Percentiles rank a stretch among this genome's conserved stretches.
Evolutionary conservation across 2,888 invertebrate species (phyloP).

Genomic region (Lissonota sp.): DNA sequence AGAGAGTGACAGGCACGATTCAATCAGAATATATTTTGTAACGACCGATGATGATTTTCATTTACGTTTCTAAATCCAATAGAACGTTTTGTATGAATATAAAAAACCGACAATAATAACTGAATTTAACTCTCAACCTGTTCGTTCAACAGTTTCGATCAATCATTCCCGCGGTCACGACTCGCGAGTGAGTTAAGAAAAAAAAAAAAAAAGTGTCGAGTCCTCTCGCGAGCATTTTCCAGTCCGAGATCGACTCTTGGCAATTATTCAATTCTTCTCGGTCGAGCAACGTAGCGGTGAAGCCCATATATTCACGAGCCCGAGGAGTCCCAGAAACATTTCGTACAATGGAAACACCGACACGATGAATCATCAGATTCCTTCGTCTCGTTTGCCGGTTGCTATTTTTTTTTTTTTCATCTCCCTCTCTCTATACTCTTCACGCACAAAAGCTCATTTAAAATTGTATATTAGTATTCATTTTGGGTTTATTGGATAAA

Average conservation of each 20-base stretch:
- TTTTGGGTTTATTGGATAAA: background rate
- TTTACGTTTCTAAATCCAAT: background rate
- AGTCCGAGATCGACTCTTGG: slow-evolving; percentile 57
- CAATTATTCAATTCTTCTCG: slow-evolving; percentile 66
- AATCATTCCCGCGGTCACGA: slow-evolving; percentile 58
- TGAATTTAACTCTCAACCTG: slow-evolving; percentile 49
- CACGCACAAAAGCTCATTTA: slow-evolving; percentile 3
- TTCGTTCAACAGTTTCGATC: slow-evolving; percentile 49
- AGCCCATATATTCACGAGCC: slow-evolving; percentile 7
- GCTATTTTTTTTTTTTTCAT: slow-evolving; percentile 10
- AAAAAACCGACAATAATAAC: slow-evolving; percentile 55
- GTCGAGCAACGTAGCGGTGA: background rate
- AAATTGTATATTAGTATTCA: slow-evolving; percentile 3
- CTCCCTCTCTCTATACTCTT: background rate
- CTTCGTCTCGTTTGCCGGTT: slow-evolving; percentile 34
- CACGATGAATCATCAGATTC: slow-evolving; percentile 66
- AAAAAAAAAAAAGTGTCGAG: slow-evolving; percentile 42
- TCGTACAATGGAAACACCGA: slow-evolving; percentile 59
- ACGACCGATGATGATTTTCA: too few relatives aligned
- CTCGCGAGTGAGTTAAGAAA: slow-evolving; percentile 29
- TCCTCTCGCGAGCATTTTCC: slow-evolving; percentile 47
- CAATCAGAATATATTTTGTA: too few relatives aligned
- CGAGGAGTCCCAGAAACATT: slow-evolving; percentile 25
- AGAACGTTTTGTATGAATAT: slow-evolving; percentile 11
- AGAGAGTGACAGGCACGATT: too few relatives aligned